Evolutionary conservation across 2,797 vertebrate genomes (phyloP).

Genomic region (Myoxocephalus aenaeus): DNA sequence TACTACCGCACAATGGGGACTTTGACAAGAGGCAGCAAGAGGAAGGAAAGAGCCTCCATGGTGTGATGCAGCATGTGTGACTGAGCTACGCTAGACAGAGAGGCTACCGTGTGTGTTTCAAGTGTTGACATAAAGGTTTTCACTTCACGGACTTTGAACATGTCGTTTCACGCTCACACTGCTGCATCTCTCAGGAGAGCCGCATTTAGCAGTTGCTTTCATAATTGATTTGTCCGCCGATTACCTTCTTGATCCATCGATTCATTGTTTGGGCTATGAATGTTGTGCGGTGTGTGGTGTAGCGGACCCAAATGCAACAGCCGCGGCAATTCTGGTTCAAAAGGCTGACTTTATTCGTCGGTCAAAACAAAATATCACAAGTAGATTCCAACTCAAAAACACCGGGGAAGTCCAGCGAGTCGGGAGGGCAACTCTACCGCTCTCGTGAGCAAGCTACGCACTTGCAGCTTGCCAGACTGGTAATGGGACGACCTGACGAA

Average conservation of each 20-base stretch:
- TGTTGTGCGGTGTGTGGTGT: too few species aligned
- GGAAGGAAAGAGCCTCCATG: slow-evolving; percentile 74
- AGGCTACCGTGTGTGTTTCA: slow-evolving; percentile 52
- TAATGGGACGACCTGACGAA: too few species aligned
- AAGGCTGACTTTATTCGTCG: too few species aligned
- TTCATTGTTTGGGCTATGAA: too few species aligned
- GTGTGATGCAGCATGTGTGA: slow-evolving; percentile 65
- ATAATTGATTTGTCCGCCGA: not conserved
- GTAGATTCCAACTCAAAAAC: too few species aligned
- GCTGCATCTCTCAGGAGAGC: not conserved
- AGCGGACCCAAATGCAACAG: too few species aligned
- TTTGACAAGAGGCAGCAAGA: slow-evolving; percentile 80
- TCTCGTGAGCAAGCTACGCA: too few species aligned
- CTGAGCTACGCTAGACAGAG: slow-evolving; percentile 56
- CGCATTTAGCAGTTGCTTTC: not conserved
- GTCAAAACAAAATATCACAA: too few species aligned
- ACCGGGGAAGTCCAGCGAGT: too few species aligned
- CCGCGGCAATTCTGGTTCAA: too few species aligned
- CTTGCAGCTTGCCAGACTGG: too few species aligned
- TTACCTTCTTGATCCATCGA: not conserved
- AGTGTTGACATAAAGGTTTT: slow-evolving; percentile 51
- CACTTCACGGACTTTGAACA: slow-evolving; percentile 41
- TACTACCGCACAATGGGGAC: slow-evolving; percentile 82
- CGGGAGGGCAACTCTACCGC: too few species aligned
- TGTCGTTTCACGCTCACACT: not conserved